Evolutionary conservation across 1,140 invertebrate genomes (phyloP), one percentile per base, ranked within the genome.

Genomic region (Reticulitermes speratus): DNA sequence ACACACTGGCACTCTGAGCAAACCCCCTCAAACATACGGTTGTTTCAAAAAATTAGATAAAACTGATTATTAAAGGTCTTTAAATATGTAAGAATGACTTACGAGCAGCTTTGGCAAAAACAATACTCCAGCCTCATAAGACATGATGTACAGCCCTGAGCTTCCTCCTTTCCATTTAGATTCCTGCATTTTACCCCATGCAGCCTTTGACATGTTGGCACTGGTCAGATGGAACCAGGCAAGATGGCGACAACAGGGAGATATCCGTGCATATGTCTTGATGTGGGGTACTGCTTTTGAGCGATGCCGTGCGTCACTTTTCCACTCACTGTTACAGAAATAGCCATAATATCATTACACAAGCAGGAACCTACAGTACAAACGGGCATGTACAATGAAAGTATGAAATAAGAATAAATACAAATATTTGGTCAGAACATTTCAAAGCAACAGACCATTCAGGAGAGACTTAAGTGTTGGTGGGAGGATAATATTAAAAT

Each of bases 201-300:
- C 98, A 30, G 97, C 97, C 92, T 98, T 99, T 23, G 97, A 99
- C 14, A 99, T 90, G 92, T 99, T 99, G 0, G 96, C 97, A 88
- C 97, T 98, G 0, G 97, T 98, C 0, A 99, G 91, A 1, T 98
- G 91, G 90, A 97, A 98, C 95, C 96, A 97, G 87, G 94, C 95
- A 87, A 94, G 93, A 90, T 93, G 91, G 84, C 91, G 91, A 82
- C 91, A 89, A 91, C 93, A 95, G 87, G 92, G 95, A 1, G 96
- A 96, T 5, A 96, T 90, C 75, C 98, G 93, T 0, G 94, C 94
- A 90, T 99, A 99, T 0, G 95, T 95, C 91, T 99, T 99, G 83
- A 99, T 97, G 89, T 99, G 98, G 11, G 98, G 98, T 93, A 98
- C 96, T 3, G 97, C 97, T 87, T 93, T 91, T 81, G 94, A 94